Evolutionary conservation across 2,888 invertebrate genomes (phyloP), one percentile per base, ranked within the genome.

Genomic region (Allophyes oxyacanthae): DNA sequence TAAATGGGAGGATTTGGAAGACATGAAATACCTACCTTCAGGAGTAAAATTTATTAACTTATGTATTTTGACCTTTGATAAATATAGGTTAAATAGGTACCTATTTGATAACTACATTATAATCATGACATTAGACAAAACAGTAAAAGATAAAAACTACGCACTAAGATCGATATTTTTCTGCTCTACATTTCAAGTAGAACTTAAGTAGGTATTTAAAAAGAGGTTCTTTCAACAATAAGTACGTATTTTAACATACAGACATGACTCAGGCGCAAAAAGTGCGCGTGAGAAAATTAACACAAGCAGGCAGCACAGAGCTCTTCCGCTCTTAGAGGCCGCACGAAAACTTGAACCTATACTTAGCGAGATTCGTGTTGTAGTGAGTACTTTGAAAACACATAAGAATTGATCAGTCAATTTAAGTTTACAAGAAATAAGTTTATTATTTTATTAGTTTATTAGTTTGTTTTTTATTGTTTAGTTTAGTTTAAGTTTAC

Each of bases 271-370:
- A 65, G 38, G 37, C 52, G 13, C 53, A 70, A 72, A 70, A 70
- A 72, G 34, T 65, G 37, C 28, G 64, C 71, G 75, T 75, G 75
- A 73, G 77, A 75, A 75, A 73, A 75, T 75, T 58, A 73, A 73
- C 65, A 76, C 71, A 57, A 65, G 61, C 59, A 42, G 25, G 32
- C 46, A 53, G 30, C 44, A 49, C 32, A 58, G 42, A 44, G n/a
- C 20, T 60, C 65, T 73, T 73, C 76, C 75, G 74, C 57, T 57
- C 34, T 38, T n/a, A 10, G 61, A 68, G 74, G 75, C 74, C 75
- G 41, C 64, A 48, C 54, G 54, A 68, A 46, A 57, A 64, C 28
- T 44, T 34, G 15, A 26, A 20, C 30, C 10, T 15, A 38, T 30
- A 11, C 4, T 33, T 36, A 54, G 9, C 33, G 28, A 64, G 54